Evolutionary conservation across 2,797 vertebrate genomes (phyloP).

Genomic region (Echiichthys vipera): DNA sequence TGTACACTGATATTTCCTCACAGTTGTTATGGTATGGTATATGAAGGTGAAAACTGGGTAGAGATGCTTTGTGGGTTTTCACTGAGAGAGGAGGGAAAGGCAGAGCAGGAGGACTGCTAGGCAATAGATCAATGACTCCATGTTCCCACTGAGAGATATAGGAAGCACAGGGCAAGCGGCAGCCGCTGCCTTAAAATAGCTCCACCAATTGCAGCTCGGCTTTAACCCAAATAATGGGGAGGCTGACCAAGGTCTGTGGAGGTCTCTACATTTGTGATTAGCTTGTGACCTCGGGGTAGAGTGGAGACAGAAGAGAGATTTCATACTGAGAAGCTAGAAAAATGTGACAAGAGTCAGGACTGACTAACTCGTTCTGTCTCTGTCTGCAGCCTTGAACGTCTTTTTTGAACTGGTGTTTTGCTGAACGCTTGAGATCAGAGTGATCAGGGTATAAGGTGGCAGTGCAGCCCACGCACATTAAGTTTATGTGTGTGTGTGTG

Average conservation of each 20-base stretch:
- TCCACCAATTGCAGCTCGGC: constrained; percentile 58
- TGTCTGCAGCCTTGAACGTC: constrained; percentile 25
- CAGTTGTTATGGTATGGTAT: constrained; percentile 32
- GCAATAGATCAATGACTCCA: constrained; percentile 75
- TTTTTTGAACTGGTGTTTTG: constrained; percentile 27
- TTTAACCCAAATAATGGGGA: constrained; percentile 80
- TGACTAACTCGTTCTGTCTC: constrained; percentile 19
- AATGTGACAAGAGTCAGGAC: constrained; percentile 34
- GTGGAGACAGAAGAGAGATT: constrained; percentile 47
- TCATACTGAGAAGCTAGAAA: constrained; percentile 38
- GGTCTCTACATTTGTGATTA: constrained; percentile 72
- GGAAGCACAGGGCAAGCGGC: constrained; percentile 69
- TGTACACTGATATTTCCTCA: constrained; percentile 47
- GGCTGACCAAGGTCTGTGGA: constrained; percentile 67
- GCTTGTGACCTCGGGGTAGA: constrained; percentile 55
- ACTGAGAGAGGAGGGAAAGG: constrained; percentile 19
- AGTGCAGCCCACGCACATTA: constrained; percentile 20
- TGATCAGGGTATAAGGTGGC: constrained; percentile 30
- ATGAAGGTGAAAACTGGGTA: constrained; percentile 69
- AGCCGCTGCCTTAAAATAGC: constrained; percentile 72
- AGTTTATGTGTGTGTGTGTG: background rate
- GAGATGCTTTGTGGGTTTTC: constrained; percentile 59
- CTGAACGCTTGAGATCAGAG: constrained; percentile 33
- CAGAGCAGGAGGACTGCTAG: constrained; percentile 47
- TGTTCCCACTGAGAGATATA: constrained; percentile 70